A percentile compares a stretch with the other conserved stretches of the same genome.
Evolutionary conservation across 2,888 invertebrate genomes (phyloP).

Genomic region (Podotricha telesiphe): DNA sequence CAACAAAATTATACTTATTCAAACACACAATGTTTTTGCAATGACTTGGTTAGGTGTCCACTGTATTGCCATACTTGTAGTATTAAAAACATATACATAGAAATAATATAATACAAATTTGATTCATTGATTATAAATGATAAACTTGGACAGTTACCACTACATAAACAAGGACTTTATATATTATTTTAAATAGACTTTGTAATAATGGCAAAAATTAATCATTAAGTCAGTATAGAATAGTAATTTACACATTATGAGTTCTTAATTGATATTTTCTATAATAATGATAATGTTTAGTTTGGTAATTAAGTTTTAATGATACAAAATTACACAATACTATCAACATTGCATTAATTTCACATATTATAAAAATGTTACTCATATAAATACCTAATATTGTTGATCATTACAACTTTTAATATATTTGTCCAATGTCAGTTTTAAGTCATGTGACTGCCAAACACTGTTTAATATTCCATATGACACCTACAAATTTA

Average conservation of each 20-base stretch:
- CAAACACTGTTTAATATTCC: not conserved
- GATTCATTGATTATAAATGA: not conserved
- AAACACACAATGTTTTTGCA: too few species aligned
- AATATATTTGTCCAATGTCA: slow-evolving; percentile 9
- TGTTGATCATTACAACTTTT: not conserved
- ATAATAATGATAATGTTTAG: not conserved
- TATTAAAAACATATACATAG: not conserved
- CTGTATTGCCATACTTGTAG: too few species aligned
- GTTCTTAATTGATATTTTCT: not conserved
- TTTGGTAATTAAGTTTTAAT: not conserved
- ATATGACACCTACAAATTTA: not conserved
- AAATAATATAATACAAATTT: not conserved
- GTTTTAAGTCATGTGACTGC: slow-evolving; percentile 10
- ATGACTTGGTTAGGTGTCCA: too few species aligned
- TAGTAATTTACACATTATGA: not conserved
- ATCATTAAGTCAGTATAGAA: not conserved
- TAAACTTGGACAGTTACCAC: not conserved
- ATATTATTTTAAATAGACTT: not conserved
- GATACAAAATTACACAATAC: not conserved
- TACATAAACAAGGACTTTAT: slow-evolving; percentile 1
- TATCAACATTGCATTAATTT: not conserved
- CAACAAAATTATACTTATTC: too few species aligned
- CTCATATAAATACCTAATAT: not conserved
- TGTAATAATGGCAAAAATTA: not conserved
- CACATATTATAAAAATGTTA: not conserved